Evolutionary conservation across 2,797 vertebrate genomes (phyloP), one percentile per base, ranked within the genome.

Genomic region (Orestias chungarensis): DNA sequence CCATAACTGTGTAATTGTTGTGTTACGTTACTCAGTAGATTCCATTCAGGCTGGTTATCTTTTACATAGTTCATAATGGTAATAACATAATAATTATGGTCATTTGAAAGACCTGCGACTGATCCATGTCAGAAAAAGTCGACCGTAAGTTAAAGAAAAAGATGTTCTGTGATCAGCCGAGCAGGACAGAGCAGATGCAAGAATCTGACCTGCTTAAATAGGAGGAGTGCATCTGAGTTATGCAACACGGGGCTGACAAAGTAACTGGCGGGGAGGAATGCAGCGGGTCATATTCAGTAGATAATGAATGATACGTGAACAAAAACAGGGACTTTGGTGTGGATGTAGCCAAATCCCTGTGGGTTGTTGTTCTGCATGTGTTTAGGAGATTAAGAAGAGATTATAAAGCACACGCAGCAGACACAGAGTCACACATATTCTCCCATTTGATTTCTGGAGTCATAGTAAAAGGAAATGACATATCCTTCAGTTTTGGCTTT

Each of bases 171-270:
- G 6, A 61, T 79, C 76, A 77, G 59, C 79, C 81, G 68, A 82
- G 62, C 55, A 59, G 82, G 46, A 20, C 14, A 68, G 66, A 82
- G 55, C 71, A 69, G 75, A 82, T 66, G 77, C 66, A 79, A 64
- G 64, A 81, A 72, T 79, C 61, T 83, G 75, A 88, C 85, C 84
- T 71, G 81, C 77, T 84, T 46, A 85, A 79, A 80, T 74, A 75
- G 66, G 71, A 23, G 65, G 62, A 83, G 70, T 70, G 57, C 69
- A 70, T 69, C 15, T 0, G 1, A 62, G 83, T 83, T 87, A 78
- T 70, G 47, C 79, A 82, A 87, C 44, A 25, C 62, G 59, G 73
- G 76, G 82, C 43, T 85, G 85, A 89, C 84, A 88, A 74, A 82
- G 31, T 80, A 68, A 83, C 59, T 65, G 72, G 71, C 38, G 33